phyloP scores from a whole-genome alignment of 2,888 invertebrate genomes.

The Campoplex capitator region DNA sequence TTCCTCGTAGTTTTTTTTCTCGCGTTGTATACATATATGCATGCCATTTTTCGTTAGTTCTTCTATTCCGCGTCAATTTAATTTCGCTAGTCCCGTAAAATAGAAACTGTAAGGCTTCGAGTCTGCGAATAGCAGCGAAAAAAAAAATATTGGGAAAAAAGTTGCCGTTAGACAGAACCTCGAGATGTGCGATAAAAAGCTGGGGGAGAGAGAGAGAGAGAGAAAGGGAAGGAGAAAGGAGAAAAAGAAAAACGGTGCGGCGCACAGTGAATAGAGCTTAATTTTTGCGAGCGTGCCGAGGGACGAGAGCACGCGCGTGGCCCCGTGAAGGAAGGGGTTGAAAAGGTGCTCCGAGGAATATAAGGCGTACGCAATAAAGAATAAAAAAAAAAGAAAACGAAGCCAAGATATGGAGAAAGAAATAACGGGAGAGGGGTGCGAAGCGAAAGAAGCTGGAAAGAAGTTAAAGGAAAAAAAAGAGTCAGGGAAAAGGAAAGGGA shows the following conservation, averaged over 20 bases:
- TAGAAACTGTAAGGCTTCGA: slow-evolving; percentile 30
- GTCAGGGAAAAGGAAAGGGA: slow-evolving; percentile 47
- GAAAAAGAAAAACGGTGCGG: slow-evolving; percentile 55
- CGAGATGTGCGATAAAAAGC: slow-evolving; percentile 18
- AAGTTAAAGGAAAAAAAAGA: slow-evolving; percentile 21
- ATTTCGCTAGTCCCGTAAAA: slow-evolving; percentile 64
- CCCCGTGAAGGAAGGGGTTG: slow-evolving; percentile 31
- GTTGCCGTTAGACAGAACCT: slow-evolving; percentile 46
- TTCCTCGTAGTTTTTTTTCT: neutral
- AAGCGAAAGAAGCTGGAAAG: slow-evolving; percentile 24
- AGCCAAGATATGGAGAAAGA: slow-evolving; percentile 4
- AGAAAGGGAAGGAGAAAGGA: slow-evolving; percentile 11
- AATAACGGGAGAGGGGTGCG: slow-evolving; percentile 29
- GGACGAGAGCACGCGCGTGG: slow-evolving; percentile 67
- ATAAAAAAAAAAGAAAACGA: neutral
- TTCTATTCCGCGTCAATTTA: slow-evolving; percentile 72
- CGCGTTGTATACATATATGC: neutral
- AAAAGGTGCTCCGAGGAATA: slow-evolving; percentile 37
- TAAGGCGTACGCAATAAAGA: slow-evolving; percentile 2
- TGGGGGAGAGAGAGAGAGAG: slow-evolving; percentile 18
- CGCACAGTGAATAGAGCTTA: slow-evolving; percentile 73
- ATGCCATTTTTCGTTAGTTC: slow-evolving; percentile 28
- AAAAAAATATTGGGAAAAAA: slow-evolving; percentile 44
- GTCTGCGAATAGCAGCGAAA: slow-evolving; percentile 27
- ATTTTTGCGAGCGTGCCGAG: slow-evolving; percentile 72